Base-by-base conservation (phyloP, 2,113 vertebrate species). In the Myanophis thanlyinensis region DNA sequence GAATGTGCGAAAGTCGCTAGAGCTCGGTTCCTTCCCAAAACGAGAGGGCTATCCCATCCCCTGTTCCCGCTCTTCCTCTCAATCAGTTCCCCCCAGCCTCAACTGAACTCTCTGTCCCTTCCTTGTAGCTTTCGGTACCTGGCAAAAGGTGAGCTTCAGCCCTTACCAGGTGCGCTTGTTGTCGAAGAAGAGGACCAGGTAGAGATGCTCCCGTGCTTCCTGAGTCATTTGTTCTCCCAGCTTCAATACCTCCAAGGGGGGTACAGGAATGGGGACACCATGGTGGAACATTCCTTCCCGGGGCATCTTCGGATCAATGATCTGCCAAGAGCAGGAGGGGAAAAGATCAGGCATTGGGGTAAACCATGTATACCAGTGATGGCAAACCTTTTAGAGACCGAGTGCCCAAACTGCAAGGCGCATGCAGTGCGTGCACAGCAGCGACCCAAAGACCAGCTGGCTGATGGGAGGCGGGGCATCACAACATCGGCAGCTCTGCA, bases 221-320 rank as follows among this genome's bases (percentile, higher is more conserved):
- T 99, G 99, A 94, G 99, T 99, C 99, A 99, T 99, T 96, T 99
- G 99, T 96, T 99, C 99, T 91, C 99, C 99, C 88, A 99, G 98
- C 97, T 99, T 99, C 95, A 99, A 98, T 96, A 99, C 99, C 96
- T 99, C 99, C 95, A 99, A 91, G 23, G 99, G 99, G 18, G 99
- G 99, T 91, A 99, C 99, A 0, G 99, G 99, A 90, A 99, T 99
- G 27, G 99, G 99, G 87, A 99, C 99, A 0, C 99, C 99, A 0
- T 99, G 98, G 96, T 99, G 99, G 95, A 99, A 99, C 97, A 99
- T 98, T 80, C 99, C 99, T 97, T 99, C 99, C 93, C 99, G 98
- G 23, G 99, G 99, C 99, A 99, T 99, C 98, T 99, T 99, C 40
- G 99, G 99, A 94, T 99, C 99, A 88, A 99, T 99, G 96, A 99